Evolutionary conservation across 2,113 vertebrate genomes (phyloP).

Genomic region (Sprattus sprattus): DNA sequence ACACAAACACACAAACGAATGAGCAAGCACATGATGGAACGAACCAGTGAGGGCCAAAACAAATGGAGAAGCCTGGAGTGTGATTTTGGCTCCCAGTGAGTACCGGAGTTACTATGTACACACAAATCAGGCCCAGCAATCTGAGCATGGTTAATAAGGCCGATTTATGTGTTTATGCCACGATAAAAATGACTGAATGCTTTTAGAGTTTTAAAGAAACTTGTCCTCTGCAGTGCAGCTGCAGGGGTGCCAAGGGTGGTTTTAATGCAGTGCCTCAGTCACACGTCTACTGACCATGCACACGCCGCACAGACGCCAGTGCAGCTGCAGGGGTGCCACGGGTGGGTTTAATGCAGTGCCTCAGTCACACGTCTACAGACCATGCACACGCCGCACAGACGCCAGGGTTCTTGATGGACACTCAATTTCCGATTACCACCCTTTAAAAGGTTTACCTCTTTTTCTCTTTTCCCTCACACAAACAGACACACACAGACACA

Average conservation of each 20-base stretch:
- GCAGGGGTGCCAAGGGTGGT: neutral
- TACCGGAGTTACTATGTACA: neutral
- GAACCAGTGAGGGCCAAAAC: neutral
- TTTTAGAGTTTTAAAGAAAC: neutral
- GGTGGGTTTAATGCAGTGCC: too few relatives aligned
- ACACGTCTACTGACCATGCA: neutral
- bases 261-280: neutral
- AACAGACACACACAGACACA: neutral
- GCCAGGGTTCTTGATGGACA: too few relatives aligned
- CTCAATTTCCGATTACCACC: too few relatives aligned
- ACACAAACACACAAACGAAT: constrained; percentile 33
- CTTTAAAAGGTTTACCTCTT: too few relatives aligned
- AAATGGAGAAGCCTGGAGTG: neutral
- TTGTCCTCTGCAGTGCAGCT: neutral
- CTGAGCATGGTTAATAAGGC: neutral
- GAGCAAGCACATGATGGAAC: constrained; percentile 13
- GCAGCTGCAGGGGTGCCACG: too few relatives aligned
- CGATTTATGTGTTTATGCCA: neutral
- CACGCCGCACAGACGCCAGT: neutral
- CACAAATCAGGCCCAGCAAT: neutral
- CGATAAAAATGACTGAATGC: neutral
- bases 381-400: neutral
- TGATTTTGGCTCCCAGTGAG: neutral
- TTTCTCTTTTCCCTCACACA: neutral
- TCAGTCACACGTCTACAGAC: neutral